Evolutionary conservation across 2,888 invertebrate genomes (phyloP), one percentile per base, ranked within the genome.

Genomic region (Leuctra nigra): DNA sequence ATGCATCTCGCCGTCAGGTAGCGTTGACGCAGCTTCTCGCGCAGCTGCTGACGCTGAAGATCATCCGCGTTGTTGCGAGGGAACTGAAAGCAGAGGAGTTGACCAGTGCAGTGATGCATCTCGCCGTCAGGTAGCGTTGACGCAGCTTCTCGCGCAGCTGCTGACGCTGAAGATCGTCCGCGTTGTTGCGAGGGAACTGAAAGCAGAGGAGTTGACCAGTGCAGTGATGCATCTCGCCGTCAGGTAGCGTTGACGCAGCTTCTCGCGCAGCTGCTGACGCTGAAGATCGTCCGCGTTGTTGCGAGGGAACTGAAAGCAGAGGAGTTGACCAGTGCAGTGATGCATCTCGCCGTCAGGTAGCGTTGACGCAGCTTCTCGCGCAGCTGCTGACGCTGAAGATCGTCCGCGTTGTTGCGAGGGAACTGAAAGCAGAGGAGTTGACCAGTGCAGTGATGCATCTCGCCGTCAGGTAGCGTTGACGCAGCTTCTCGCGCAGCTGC

Each of bases 151-250:
- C 55, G 18, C 58, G 57, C 44, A 63, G 23, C 41, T 62, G 61
- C 16, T 62, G 59, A 22, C 53, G 55, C 18, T 14, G 13, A 1
- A 55, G 20, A 18, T 61, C 61, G 20, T 61, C 58, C 44, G 61
- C 44, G 35, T 60, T 60, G 13, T 59, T 35, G 2, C 61, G 55
- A 35, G 61, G 61, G 46, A 58, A 61, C 64, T 64, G 57, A 25
- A 57, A 53, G n/a, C 36, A 23, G 36, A 35, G 20, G 9, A 48
- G 14, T 41, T 35, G 9, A 59, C 62, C 55, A 59, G 35, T 46
- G 59, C 58, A 41, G 62, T 61, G 36, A 62, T 64, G 23, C 61
- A 53, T 9, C 61, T 57, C 14, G 64, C 59, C 35, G 58, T 58
- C 16, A 60, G n/a, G 24, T 59, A 61, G 2, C 64, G 55, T 25